Conservation (phyloP, 2,888 invertebrate species). For the Venusia cambrica region DNA sequence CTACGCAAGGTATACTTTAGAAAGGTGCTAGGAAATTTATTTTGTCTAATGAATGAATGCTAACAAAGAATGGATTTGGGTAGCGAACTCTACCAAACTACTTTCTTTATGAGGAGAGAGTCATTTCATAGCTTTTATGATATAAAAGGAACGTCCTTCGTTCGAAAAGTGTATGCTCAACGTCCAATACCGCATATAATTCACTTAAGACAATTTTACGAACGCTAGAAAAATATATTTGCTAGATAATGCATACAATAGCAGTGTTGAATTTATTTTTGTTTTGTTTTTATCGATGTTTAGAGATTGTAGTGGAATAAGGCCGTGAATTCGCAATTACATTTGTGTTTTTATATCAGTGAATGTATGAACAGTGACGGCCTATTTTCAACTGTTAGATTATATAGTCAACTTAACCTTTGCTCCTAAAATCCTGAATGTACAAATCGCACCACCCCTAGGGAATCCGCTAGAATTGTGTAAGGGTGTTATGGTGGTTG, state of each 20-base stretch:
- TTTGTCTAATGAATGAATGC: conserved; percentile 22
- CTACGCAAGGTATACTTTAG: conserved; percentile 35
- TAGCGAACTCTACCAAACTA: conserved; percentile 35
- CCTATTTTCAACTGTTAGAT: conserved; percentile 22
- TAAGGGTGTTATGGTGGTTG: conserved; percentile 48
- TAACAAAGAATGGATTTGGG: conserved; percentile 31
- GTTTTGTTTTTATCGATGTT: conserved; percentile 61
- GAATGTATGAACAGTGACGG: conserved; percentile 17
- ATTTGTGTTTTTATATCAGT: conserved; percentile 24
- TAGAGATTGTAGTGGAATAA: conserved; percentile 55
- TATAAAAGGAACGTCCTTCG: conserved; percentile 22
- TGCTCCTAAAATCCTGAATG: conserved; percentile 72
- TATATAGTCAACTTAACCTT: conserved; percentile 32
- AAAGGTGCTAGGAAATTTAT: conserved; percentile 44
- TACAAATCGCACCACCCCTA: conserved; percentile 62
- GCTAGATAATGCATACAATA: conserved; percentile 56
- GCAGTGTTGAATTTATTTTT: conserved; percentile 45
- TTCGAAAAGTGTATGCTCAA: conserved; percentile 23
- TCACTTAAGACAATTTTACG: conserved; percentile 50
- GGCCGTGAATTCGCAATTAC: conserved; percentile 30
- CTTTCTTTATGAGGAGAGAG: conserved; percentile 22
- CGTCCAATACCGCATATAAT: conserved; percentile 33
- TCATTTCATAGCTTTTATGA: conserved; percentile 27
- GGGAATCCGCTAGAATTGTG: conserved; percentile 55
- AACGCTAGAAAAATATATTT: conserved; percentile 64